Percentiles rank a stretch among this genome's conserved stretches.
These are phyloP conservation scores for Diabrotica undecimpunctata DNA, from an alignment of 1,140 invertebrate species.

Conservation along the genomic window DNA sequence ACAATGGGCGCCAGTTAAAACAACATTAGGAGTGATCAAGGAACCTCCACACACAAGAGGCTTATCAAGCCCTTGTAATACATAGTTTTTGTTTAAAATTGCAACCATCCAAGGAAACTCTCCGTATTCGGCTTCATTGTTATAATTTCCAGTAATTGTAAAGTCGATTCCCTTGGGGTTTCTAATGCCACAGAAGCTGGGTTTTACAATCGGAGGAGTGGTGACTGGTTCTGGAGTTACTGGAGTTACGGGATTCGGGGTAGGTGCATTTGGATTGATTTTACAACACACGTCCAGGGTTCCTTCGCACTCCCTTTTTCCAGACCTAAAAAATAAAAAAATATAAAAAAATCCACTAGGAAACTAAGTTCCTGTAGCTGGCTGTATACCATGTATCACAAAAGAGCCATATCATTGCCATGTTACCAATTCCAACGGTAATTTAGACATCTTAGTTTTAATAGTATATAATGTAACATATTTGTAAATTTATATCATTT, in stretches of 20 bases:
- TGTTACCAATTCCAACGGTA: no score
- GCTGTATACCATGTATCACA: no score
- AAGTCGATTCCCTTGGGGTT: constrained; percentile 54
- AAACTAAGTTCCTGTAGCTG: no score
- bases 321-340: constrained; percentile 45
- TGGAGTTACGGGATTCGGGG: constrained; percentile 25
- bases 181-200: constrained; percentile 50
- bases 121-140: constrained; percentile 59
- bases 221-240: constrained; percentile 25
- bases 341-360: no score
- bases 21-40: constrained; percentile 63
- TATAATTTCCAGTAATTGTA: constrained; percentile 47
- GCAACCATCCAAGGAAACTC: constrained; percentile 90
- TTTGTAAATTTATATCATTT: no score
- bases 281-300: constrained; percentile 51
- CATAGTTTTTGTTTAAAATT: constrained; percentile 63
- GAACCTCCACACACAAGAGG: constrained; percentile 69
- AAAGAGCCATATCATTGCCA: no score
- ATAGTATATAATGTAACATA: no score
- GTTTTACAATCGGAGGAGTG: constrained; percentile 31
- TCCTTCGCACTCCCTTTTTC: constrained; percentile 46
- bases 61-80: constrained; percentile 52
- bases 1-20: constrained; percentile 68
- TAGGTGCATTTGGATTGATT: constrained; percentile 9
- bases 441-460: no score